These are phyloP conservation scores for Corythornis vintsioides DNA, from an alignment of 2,113 vertebrate genomes.

Conservation along the genomic window DNA sequence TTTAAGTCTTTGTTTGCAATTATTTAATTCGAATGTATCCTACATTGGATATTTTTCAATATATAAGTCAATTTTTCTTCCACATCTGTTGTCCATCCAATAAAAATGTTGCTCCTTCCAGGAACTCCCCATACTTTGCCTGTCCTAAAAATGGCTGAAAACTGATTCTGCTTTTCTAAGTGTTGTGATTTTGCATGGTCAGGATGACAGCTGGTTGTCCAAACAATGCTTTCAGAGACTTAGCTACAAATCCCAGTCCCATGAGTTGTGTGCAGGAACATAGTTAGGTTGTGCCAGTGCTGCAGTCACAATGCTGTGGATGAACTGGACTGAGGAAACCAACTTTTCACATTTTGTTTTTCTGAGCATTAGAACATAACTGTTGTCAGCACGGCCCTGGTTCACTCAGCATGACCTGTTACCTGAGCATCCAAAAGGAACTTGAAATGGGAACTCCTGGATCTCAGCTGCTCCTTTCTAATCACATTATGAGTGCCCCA, in stretches of 20 bases:
- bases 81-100: background rate
- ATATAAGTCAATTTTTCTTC: background rate
- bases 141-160: background rate
- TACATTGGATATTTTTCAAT: background rate
- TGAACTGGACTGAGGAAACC: background rate
- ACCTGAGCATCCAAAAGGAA: background rate
- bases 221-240: background rate
- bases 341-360: background rate
- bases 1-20: background rate
- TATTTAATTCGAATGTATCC: background rate
- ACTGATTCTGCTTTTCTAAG: background rate
- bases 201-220: background rate
- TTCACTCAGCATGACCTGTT: background rate
- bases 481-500: accelerated
- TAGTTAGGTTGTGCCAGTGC: background rate
- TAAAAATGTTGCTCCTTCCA: background rate
- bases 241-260: background rate
- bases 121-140: background rate
- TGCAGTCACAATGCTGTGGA: background rate
- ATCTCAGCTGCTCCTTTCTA: background rate
- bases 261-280: background rate
- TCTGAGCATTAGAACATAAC: background rate
- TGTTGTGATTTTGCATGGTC: background rate
- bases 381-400: background rate
- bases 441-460: background rate